A percentile compares a stretch with the other conserved stretches of the same genome.
Evolutionary conservation across 2,888 invertebrate species (phyloP).

Genomic region (Congeria kusceri): DNA sequence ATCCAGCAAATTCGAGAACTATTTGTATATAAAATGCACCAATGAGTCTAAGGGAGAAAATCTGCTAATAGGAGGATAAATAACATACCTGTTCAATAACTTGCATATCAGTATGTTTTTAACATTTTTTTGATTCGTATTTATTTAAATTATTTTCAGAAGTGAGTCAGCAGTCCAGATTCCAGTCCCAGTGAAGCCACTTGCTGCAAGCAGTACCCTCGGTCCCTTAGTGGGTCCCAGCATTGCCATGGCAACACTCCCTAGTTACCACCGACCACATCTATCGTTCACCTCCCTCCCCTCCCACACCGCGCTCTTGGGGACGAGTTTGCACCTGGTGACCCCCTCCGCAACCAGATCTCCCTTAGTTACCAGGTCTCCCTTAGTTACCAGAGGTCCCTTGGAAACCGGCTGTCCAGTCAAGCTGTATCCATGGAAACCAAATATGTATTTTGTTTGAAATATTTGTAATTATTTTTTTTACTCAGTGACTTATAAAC

Average conservation of each 20-base stretch:
- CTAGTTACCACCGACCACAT: slow-evolving; percentile 35
- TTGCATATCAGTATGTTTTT: background rate
- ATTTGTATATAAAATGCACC: too few species aligned
- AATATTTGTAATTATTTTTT: background rate
- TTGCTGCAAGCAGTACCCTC: slow-evolving; percentile 54
- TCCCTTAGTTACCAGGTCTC: slow-evolving; percentile 41
- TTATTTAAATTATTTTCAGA: slow-evolving; percentile 27
- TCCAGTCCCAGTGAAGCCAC: slow-evolving; percentile 64
- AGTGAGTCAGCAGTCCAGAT: slow-evolving; percentile 58
- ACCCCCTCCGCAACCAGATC: slow-evolving; percentile 42
- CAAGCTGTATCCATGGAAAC: slow-evolving; percentile 65
- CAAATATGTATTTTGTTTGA: slow-evolving; percentile 60
- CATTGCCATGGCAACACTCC: slow-evolving; percentile 29
- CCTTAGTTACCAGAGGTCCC: slow-evolving; percentile 27
- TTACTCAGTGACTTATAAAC: too few species aligned
- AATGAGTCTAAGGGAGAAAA: too few species aligned
- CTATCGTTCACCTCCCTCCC: slow-evolving; percentile 34
- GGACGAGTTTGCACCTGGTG: slow-evolving; percentile 27
- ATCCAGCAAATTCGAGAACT: too few species aligned
- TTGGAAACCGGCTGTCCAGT: slow-evolving; percentile 46
- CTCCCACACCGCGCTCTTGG: slow-evolving; percentile 39
- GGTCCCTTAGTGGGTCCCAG: slow-evolving; percentile 24
- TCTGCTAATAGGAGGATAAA: too few species aligned
- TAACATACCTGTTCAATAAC: too few species aligned
- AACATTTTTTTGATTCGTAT: background rate